Evolutionary conservation across 2,113 vertebrate species (phyloP).

Genomic region (Prionailurus bengalensis): DNA sequence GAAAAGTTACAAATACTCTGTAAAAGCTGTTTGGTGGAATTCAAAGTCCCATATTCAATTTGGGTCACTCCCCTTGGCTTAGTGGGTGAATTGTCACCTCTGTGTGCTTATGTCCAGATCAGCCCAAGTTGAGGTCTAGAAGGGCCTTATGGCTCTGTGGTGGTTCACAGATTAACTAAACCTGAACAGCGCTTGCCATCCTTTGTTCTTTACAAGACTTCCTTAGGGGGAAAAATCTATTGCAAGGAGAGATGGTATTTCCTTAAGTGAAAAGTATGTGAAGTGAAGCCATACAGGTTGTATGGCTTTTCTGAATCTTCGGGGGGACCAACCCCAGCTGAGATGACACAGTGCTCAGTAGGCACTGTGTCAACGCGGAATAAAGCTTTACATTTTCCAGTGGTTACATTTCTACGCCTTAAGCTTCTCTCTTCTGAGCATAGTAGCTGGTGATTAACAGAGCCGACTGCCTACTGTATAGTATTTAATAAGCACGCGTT

Average conservation of each 20-base stretch:
- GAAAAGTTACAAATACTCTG: neutral
- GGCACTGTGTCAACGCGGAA: neutral
- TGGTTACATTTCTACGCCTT: neutral
- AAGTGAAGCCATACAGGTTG: neutral
- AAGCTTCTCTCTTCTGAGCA: neutral
- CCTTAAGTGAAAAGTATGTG: neutral
- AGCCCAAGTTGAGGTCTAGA: neutral
- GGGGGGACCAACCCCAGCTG: neutral
- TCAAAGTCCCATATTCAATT: neutral
- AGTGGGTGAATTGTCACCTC: neutral
- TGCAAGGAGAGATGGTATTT: neutral
- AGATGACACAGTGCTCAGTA: neutral
- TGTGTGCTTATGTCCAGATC: neutral
- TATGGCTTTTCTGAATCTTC: neutral
- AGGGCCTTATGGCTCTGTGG: neutral
- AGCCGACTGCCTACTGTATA: constrained; percentile 48
- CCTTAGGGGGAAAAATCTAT: neutral
- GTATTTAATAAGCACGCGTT: constrained; percentile 51
- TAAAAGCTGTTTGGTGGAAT: neutral
- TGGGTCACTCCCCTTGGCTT: neutral
- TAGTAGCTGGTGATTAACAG: constrained; percentile 47
- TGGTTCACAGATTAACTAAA: constrained; percentile 54
- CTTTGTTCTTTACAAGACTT: neutral
- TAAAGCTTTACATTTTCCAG: neutral
- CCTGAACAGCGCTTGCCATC: neutral